Base-by-base conservation (phyloP, 2,888 invertebrate genomes). In the Morpho achilles region DNA sequence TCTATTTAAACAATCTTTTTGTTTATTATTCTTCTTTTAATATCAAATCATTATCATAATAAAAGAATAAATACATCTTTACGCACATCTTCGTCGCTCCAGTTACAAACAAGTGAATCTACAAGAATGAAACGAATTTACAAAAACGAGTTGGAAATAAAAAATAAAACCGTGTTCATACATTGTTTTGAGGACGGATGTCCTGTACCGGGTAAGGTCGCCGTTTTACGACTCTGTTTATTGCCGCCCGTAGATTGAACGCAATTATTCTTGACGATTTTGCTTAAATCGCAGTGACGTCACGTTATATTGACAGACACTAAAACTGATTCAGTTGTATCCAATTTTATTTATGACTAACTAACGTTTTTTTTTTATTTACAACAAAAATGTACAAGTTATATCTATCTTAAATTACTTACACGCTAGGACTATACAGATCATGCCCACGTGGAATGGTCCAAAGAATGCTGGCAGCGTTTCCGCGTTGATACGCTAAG, bases 191-290 rank as follows among this genome's bases (percentile, higher is more conserved):
- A 53, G 46, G 7, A 7, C 22, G 40, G 40, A 46, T 10, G 16
- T 39, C 45, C 45, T 44, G 43, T 22, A 41, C n/a, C 40, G 41
- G 53, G 7, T 43, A 51, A 40, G 53, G 53, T 40, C 45, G 45
- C 32, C 23, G 52, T 23, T 53, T 53, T 53, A 53, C 53, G 47
- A 9, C 9, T 46, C 40, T 46, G 40, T 53, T 53, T 53, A 53
- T 46, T 40, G 41, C 46, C 45, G 41, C 8, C 53, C 45, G 44
- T 39, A 53, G 53, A 53, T 53, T 53, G 53, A 53, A 53, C 10
- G 45, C 53, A 53, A 53, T 53, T 53, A 53, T 40, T 53, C 39
- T 45, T 53, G 53, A 39, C 53, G 45, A 53, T 45, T 53, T 40
- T 8, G 45, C 53, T 40, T 45, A 6, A 23, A 43, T 32, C 43